Conservation (phyloP, 1,140 invertebrate species). For the Trypoxylus dichotomus region DNA sequence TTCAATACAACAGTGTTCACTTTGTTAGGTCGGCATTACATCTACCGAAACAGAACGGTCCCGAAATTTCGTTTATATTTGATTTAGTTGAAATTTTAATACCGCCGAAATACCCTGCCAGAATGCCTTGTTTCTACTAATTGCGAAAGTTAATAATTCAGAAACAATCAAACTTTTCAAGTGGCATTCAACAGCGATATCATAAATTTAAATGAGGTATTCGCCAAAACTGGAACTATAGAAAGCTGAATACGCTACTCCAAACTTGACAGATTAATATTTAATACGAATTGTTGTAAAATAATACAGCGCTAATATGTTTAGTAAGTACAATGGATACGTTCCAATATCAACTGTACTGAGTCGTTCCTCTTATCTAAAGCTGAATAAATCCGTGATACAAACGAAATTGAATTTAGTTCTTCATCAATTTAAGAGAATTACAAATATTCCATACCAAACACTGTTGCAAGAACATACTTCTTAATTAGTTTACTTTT, state of each 20-base stretch:
- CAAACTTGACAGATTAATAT: conserved; percentile 2
- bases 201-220: conserved; percentile 7
- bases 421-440: too few relatives aligned
- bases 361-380: too few relatives aligned
- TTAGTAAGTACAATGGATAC: not conserved
- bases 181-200: not conserved
- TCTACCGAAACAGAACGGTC: not conserved
- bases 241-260: not conserved
- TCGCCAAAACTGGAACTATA: not conserved
- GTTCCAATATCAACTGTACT: too few relatives aligned
- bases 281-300: not conserved
- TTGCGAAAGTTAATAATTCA: conserved; percentile 3
- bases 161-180: conserved; percentile 7
- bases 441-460: too few relatives aligned
- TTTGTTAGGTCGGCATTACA: not conserved
- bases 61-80: not conserved
- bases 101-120: not conserved
- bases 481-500: too few relatives aligned
- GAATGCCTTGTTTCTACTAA: not conserved
- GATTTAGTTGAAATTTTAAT: conserved; percentile 4
- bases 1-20: not conserved
- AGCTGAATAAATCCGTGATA: too few relatives aligned
- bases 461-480: too few relatives aligned
- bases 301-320: not conserved
- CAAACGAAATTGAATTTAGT: too few relatives aligned